Evolutionary conservation across 2,113 vertebrate species (phyloP), one percentile per base, ranked within the genome.

Genomic region (Odontophorus gujanensis): DNA sequence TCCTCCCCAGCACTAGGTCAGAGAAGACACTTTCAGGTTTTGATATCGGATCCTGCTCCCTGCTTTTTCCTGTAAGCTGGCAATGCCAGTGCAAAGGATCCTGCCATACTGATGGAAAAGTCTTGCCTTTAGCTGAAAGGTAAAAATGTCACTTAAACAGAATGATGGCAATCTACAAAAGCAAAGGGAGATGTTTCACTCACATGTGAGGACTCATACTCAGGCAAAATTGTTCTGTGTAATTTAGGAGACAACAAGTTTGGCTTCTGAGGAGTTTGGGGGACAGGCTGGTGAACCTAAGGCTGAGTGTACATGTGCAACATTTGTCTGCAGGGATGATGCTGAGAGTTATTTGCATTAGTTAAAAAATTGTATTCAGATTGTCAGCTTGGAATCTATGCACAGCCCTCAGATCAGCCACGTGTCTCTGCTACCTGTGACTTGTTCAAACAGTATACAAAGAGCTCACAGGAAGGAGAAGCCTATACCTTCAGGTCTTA

Each of bases 301-400:
- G 4, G 3, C 55, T 71, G 38, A 83, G 34, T 32, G 40, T 24
- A 24, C 5, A 1, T n/a, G 15, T 68, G 65, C 26, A 85, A 42
- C 51, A 45, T 57, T 89, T 89, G 24, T 47, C 48, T 63, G n/a
- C 36, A 66, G 53, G 59, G 43, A 45, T 97, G 72, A 79, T 93
- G 89, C 57, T 65, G 51, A 80, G 30, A 84, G 90, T 94, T 83
- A 87, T 71, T 86, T 86, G 63, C 88, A 84, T 92, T 76, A 38
- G 72, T 93, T 94, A 94, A 87, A 95, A 95, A 94, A 36, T 78
- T 94, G 79, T 94, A 81, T 97, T 95, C 93, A 34, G 91, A 78
- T 82, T 89, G n/a, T 92, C 71, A 86, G 75, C 47, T 93, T 94
- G 78, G 77, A 91, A 90, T 95, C 57, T 90, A 51, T 59, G 72